These are phyloP conservation scores for Pachliopta kotzebuea DNA, from an alignment of 2,888 invertebrate species.

Conservation along the genomic window DNA sequence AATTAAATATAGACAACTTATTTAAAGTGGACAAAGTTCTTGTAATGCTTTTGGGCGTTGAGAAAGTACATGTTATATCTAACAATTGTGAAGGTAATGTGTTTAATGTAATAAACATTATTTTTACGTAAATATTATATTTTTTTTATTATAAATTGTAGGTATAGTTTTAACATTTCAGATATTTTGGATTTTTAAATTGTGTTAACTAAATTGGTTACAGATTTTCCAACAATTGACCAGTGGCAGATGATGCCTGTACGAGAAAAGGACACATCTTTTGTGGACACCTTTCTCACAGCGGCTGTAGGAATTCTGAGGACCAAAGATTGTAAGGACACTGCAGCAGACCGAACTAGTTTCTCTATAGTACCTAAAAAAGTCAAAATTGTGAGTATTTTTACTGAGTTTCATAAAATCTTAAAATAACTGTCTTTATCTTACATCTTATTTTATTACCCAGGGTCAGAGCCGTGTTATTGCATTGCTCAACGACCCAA, in stretches of 20 bases:
- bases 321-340: constrained; percentile 77
- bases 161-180: not conserved
- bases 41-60: constrained; percentile 90
- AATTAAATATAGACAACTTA: constrained; percentile 77
- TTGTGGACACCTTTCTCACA: constrained; percentile 91
- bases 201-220: constrained; percentile 31
- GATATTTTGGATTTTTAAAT: not conserved
- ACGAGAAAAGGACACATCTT: constrained; percentile 90
- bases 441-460: constrained; percentile 36
- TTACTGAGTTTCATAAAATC: constrained; percentile 1
- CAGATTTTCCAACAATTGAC: constrained; percentile 85
- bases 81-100: constrained; percentile 84
- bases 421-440: not conserved
- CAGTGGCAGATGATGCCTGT: constrained; percentile 91
- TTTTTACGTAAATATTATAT: not conserved
- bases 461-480: constrained; percentile 92
- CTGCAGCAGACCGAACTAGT: constrained; percentile 81
- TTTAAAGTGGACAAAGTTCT: constrained; percentile 87
- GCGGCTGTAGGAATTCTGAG: constrained; percentile 90
- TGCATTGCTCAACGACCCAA: constrained; percentile 88
- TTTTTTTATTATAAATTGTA: too few species aligned
- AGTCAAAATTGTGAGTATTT: constrained; percentile 84
- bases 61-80: constrained; percentile 85
- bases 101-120: not conserved
- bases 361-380: constrained; percentile 89